Base-by-base conservation (phyloP, 2,888 invertebrate genomes). In the Spisula solida region DNA sequence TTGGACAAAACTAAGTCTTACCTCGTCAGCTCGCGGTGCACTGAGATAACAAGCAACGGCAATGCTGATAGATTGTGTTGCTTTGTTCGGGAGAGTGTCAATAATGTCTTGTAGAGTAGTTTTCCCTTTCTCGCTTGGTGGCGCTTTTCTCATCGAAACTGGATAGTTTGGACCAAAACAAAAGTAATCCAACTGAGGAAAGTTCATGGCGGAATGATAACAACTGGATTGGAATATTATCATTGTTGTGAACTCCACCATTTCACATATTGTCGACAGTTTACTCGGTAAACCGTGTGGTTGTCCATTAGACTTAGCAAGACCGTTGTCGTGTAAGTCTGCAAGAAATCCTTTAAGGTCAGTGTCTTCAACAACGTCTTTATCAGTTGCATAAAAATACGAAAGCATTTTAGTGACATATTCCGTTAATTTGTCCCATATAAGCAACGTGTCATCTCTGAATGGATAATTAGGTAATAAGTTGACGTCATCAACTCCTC, bases 141-240 rank as follows among this genome's bases (percentile, higher is more conserved):
- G 92, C 10, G 91, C 84, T 79, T 78, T 82, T 41, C 91, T 78
- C 81, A 91, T 78, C 0, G 86, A 88, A 47, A 90, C 85, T 25
- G 92, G 92, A 84, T 91, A 91, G 66, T 90, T 92, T 51, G 92
- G 92, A 48, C 91, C 92, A 56, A 91, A 92, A 75, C 82, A 86
- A 56, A 88, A 91, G 82, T 92, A 92, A 86, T 92, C 92, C 70
- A 88, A 56, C 79, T 92, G 92, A 20, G 90, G 84, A 82, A 91
- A 92, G 84, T 92, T 92, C 78, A 92, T 34, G 0, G 92, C 87
- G 31, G 91, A 79, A 85, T 92, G 92, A 41, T 87, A 92, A 29
- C 87, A 89, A 41, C 91, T 91, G 14, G 89, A 82, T 60, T 88
- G 85, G 81, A 88, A 92, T 16, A 92, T 90, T 55, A 91, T 88